Evolutionary conservation across 2,888 invertebrate species (phyloP), one percentile per base, ranked within the genome.

Genomic region (Eilema depressum): DNA sequence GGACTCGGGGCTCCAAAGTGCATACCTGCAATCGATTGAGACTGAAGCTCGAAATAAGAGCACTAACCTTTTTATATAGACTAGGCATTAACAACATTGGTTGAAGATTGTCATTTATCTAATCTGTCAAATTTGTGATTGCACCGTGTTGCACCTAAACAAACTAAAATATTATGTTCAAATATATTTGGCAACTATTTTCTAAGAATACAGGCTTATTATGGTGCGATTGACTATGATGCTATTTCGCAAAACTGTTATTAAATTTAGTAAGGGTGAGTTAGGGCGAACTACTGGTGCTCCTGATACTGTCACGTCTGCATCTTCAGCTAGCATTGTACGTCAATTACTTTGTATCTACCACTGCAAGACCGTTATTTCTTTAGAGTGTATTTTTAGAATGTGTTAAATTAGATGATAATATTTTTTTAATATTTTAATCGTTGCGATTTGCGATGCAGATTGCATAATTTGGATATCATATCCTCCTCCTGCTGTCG

Each of bases 241-340:
- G n/a, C 5, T 66, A 30, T 57, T 66, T 66, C 66, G 66, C 11
- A 66, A 66, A 5, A 30, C 33, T 57, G 33, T 56, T 33, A 20
- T 57, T 37, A 66, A 33, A 57, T 28, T 33, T 33, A 20, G 25
- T 53, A 66, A 25, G 28, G 53, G 14, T n/a, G 53, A 64, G 26
- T 53, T 33, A 37, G 23, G 65, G 28, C 65, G 56, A 66, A 25
- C 57, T 33, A 37, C 25, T 23, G 63, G 63, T 41, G 41, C 26
- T 63, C 41, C 17, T 37, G 23, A 20, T 25, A 10, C 30, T 25
- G 25, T 33, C 17, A 4, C 66, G 20, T 57, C 66, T 57, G 17
- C 5, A 2, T 57, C 25, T 33, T 25, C 66, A 10, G 8, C 33
- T 17, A 33, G 33, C 33, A 10, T 25, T 25, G 66, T 66, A 66